These are phyloP conservation scores for Beaufortia kweichowensis DNA, from an alignment of 2,113 vertebrate species.

Conservation along the genomic window DNA sequence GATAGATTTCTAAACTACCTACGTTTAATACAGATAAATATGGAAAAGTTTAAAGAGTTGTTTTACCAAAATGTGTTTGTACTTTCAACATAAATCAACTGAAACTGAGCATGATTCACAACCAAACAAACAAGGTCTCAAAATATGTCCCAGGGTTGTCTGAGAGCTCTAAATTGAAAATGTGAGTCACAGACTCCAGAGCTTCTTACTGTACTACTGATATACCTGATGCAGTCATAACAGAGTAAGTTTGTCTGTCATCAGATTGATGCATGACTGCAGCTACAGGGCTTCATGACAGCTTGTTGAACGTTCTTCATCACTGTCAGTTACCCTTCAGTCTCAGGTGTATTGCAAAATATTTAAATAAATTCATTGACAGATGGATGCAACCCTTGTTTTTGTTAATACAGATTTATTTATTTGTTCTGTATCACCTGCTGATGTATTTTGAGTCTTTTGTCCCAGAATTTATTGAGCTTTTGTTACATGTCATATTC, in stretches of 20 bases:
- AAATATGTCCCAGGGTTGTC: neutral
- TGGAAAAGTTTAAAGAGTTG: too few relatives aligned
- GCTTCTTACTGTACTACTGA: neutral
- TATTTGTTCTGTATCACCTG: too few relatives aligned
- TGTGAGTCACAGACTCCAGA: neutral
- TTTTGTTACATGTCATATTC: too few relatives aligned
- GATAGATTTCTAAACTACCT: too few relatives aligned
- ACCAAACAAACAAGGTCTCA: neutral
- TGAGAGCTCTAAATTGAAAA: constrained; percentile 2
- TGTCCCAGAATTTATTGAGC: neutral
- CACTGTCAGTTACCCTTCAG: constrained; percentile 35
- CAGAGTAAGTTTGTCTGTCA: neutral
- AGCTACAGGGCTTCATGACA: neutral
- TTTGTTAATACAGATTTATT: too few relatives aligned
- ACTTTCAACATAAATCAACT: too few relatives aligned
- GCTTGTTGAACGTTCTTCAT: constrained; percentile 14
- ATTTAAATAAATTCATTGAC: too few relatives aligned
- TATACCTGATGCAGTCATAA: constrained; percentile 5
- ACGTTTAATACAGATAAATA: too few relatives aligned
- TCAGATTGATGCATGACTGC: constrained; percentile 25
- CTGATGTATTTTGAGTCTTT: neutral
- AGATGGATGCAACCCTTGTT: too few relatives aligned
- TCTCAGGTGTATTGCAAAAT: neutral
- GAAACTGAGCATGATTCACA: too few relatives aligned
- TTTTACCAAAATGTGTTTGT: too few relatives aligned